Evolutionary conservation across 2,888 invertebrate species (phyloP).

Genomic region (Danaus chrysippus): DNA sequence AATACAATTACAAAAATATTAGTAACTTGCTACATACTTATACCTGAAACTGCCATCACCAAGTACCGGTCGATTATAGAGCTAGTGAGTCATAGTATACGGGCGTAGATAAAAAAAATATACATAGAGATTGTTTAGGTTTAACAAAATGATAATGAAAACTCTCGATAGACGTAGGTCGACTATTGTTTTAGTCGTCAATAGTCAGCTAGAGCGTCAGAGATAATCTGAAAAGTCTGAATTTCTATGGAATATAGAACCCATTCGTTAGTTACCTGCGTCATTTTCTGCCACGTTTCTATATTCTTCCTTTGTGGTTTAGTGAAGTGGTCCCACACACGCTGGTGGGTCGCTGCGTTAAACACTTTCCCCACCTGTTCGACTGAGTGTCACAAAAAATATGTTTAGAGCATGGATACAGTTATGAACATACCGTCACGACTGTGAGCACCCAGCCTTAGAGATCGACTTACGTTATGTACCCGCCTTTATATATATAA

Average conservation of each 20-base stretch:
- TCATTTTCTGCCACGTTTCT: conserved; percentile 98
- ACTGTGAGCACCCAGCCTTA: conserved; percentile 53
- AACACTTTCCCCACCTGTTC: conserved; percentile 99
- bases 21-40: conserved; percentile 7
- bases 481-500: conserved; percentile 41
- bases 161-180: too few species aligned
- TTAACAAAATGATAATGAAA: too few species aligned
- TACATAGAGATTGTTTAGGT: too few species aligned
- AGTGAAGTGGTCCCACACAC: conserved; percentile 99
- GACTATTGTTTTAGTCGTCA: not conserved
- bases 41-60: conserved; percentile 15
- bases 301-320: conserved; percentile 99
- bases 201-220: not conserved
- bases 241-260: conserved; percentile 7
- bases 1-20: not conserved
- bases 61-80: not conserved
- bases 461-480: conserved; percentile 35
- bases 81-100: not conserved
- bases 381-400: conserved; percentile 85
- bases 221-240: conserved; percentile 5
- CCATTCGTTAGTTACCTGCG: conserved; percentile 83
- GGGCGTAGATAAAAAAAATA: too few species aligned
- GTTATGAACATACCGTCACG: conserved; percentile 65
- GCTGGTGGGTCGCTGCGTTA: conserved; percentile 96
- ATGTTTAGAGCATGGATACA: conserved; percentile 58